Base-by-base conservation (phyloP, 1,140 invertebrate species). In the Orius laevigatus region DNA sequence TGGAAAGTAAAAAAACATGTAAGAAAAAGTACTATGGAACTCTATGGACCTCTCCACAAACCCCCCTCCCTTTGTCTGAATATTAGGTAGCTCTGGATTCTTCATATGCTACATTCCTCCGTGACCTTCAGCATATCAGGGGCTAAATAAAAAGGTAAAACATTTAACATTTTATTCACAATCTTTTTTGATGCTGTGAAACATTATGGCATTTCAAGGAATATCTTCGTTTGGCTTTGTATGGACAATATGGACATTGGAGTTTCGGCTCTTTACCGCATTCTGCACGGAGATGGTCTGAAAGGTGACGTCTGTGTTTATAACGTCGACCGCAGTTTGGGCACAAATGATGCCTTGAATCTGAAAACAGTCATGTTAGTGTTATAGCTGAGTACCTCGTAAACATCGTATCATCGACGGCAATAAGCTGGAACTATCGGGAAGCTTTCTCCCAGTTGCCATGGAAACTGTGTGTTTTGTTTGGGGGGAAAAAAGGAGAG, bases 281-380 rank as follows among this genome's bases (percentile, higher is more conserved):
- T 39, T 39, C 36, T 5, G 5, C n/a, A 3, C 36, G 36, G 3
- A 39, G n/a, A 10, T 39, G 36, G 12, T 39, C 15, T 3, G 12
- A 3, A 39, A 14, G 36, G 10, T 16, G n/a, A 16, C 12, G 15
- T 16, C 36, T 39, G 36, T 39, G 3, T 16, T 39, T 39, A 10
- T 39, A 39, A 16, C 36, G n/a, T 39, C 68, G 65, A 38, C 68
- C 67, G 49, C 70, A 72, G 14, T 53, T 55, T 0, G 53, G 56
- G 53, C 69, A 72, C n/a, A n/a, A n/a, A n/a, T n/a, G n/a, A n/a
- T n/a, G n/a, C n/a, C n/a, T 25, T 25, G 25, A 25, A 25, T 8
- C 25, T 25, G n/a, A n/a, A n/a, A n/a, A n/a, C n/a, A n/a, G n/a
- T n/a, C n/a, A n/a, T n/a, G n/a, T n/a, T n/a, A n/a, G n/a, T n/a